Percentiles rank a stretch among this genome's conserved stretches.
Conservation (phyloP, 2,113 vertebrate species). For the Ptilorrhoa leucosticta region DNA sequence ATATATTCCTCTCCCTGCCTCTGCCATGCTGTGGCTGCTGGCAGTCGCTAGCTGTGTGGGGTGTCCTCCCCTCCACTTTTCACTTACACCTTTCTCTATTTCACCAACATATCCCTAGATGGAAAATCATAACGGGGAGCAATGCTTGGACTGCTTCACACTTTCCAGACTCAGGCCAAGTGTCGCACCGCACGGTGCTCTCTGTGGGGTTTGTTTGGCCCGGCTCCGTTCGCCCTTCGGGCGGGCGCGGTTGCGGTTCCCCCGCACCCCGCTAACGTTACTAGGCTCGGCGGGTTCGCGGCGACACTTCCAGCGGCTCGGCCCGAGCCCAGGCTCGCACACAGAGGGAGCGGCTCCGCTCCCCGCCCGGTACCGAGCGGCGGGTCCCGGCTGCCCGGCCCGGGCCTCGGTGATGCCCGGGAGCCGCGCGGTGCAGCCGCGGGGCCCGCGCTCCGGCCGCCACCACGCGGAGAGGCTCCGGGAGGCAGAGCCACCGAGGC, state of each 20-base stretch:
- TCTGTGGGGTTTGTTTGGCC: no score
- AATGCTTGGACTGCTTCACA: rapidly evolving
- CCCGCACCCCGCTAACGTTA: neutral
- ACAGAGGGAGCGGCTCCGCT: rapidly evolving
- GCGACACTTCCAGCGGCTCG: neutral
- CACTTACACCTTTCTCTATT: neutral
- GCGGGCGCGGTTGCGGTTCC: neutral
- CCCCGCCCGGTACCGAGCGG: neutral
- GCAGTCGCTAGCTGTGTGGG: rapidly evolving
- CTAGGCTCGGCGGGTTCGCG: neutral
- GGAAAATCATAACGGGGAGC: neutral
- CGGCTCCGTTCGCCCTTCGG: neutral
- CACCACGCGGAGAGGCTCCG: rapidly evolving
- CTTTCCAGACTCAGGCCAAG: neutral
- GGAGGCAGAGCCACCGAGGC: rapidly evolving
- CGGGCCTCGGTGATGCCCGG: neutral
- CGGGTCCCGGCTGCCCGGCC: neutral
- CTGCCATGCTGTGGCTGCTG: neutral
- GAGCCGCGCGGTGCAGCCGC: neutral
- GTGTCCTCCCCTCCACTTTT: no score
- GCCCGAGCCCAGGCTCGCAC: neutral
- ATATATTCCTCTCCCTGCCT: rapidly evolving
- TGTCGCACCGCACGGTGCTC: rapidly evolving
- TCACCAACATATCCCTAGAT: neutral
- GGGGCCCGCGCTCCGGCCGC: neutral